phyloP scores from a whole-genome alignment of 2,888 invertebrate genomes.

The Rhaphigaster nebulosa region DNA sequence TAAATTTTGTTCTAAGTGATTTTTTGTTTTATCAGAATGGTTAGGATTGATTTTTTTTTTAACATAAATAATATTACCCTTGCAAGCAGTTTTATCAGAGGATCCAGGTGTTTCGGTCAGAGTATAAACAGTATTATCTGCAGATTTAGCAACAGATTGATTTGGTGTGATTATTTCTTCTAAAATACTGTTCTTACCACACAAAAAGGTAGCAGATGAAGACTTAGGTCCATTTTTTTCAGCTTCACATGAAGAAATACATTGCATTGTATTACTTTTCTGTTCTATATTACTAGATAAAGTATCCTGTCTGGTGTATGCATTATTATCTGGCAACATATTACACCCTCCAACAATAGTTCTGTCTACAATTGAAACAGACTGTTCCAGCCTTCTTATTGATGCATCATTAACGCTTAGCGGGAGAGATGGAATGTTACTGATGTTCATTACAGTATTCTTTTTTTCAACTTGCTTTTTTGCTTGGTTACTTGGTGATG shows the following conservation, averaged over 20 bases:
- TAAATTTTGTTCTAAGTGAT: neutral
- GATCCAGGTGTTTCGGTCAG: neutral
- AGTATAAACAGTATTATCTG: neutral
- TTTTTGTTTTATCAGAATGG: neutral
- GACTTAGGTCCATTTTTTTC: neutral
- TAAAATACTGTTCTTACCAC: neutral
- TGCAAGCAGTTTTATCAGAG: neutral
- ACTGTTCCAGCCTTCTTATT: neutral
- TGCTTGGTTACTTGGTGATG: neutral
- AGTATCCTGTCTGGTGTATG: neutral
- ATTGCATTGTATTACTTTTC: neutral
- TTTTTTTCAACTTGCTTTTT: neutral
- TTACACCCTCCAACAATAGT: neutral
- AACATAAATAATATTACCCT: neutral
- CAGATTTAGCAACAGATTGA: neutral
- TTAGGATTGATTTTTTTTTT: neutral
- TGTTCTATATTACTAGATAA: neutral
- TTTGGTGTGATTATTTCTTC: neutral
- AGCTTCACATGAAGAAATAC: neutral
- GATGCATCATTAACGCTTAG: neutral
- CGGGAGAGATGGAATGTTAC: neutral
- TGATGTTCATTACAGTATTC: neutral
- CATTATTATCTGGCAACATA: neutral
- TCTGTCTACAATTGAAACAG: neutral
- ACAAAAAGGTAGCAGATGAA: neutral